phyloP scores from a whole-genome alignment of 1,140 invertebrate genomes.

The Riptortus pedestris region DNA sequence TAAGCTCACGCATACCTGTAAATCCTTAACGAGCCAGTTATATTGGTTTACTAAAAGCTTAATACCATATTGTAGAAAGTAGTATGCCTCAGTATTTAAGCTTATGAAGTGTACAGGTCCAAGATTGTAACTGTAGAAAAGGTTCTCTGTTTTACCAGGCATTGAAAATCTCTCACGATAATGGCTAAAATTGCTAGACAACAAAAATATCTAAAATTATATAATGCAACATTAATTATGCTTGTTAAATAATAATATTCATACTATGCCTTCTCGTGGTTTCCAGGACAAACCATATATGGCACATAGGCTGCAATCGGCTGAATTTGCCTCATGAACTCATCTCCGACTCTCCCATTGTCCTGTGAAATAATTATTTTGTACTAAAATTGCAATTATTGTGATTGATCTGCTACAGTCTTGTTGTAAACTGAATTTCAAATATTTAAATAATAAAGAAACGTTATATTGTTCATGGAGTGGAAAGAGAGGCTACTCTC shows the following conservation, averaged over 20 bases:
- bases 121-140: slow-evolving; percentile 83
- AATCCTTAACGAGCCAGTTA: slow-evolving; percentile 76
- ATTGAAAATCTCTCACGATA: slow-evolving; percentile 78
- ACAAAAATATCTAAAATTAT: slow-evolving; percentile 27
- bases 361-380: slow-evolving; percentile 39
- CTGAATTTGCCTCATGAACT: slow-evolving; percentile 84
- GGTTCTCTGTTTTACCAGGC: slow-evolving; percentile 62
- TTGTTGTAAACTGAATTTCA: neutral
- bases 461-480: neutral
- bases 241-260: slow-evolving; percentile 34
- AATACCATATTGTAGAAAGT: slow-evolving; percentile 77
- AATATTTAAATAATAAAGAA: neutral
- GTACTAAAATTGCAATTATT: neutral
- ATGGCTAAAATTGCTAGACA: slow-evolving; percentile 75
- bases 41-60: slow-evolving; percentile 77
- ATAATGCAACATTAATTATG: slow-evolving; percentile 1
- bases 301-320: slow-evolving; percentile 75
- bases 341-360: slow-evolving; percentile 68
- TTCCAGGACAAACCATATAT: slow-evolving; percentile 86
- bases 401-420: neutral
- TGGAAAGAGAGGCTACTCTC: too few species aligned
- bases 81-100: slow-evolving; percentile 91
- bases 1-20: slow-evolving; percentile 39
- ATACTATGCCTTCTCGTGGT: slow-evolving; percentile 79
- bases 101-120: slow-evolving; percentile 86